Conservation (phyloP, 2,797 vertebrate species). For the Catostomus latipinnis region DNA sequence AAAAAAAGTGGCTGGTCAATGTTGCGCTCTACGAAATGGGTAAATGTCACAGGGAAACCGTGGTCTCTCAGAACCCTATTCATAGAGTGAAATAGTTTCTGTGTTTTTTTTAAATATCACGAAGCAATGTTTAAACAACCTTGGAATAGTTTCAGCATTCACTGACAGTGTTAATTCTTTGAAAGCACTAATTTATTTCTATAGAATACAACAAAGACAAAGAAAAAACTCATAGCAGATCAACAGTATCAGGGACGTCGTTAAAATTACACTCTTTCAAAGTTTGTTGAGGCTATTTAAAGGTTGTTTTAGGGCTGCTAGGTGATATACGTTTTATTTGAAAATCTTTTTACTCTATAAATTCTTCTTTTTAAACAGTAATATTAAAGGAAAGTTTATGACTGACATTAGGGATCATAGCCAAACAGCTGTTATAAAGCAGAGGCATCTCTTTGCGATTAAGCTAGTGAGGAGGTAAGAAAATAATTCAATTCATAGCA, state of each 20-base stretch:
- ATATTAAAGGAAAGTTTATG: not conserved
- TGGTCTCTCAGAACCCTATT: not conserved
- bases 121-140: not conserved
- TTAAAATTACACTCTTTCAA: not conserved
- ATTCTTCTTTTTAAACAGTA: not conserved
- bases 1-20: too few species aligned
- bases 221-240: not conserved
- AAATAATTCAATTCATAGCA: slow-evolving; percentile 3
- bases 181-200: not conserved
- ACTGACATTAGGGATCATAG: not conserved
- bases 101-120: not conserved
- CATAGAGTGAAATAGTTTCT: not conserved
- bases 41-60: not conserved
- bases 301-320: not conserved
- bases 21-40: not conserved
- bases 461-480: not conserved
- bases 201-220: not conserved
- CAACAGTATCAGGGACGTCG: not conserved
- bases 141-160: not conserved
- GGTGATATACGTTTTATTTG: slow-evolving; percentile 1
- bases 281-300: not conserved
- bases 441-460: slow-evolving; percentile 18
- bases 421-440: not conserved
- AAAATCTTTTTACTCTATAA: not conserved
- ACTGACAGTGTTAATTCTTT: not conserved